Base-by-base conservation (phyloP, 2,797 vertebrate species). In the Orestias chungarensis region DNA sequence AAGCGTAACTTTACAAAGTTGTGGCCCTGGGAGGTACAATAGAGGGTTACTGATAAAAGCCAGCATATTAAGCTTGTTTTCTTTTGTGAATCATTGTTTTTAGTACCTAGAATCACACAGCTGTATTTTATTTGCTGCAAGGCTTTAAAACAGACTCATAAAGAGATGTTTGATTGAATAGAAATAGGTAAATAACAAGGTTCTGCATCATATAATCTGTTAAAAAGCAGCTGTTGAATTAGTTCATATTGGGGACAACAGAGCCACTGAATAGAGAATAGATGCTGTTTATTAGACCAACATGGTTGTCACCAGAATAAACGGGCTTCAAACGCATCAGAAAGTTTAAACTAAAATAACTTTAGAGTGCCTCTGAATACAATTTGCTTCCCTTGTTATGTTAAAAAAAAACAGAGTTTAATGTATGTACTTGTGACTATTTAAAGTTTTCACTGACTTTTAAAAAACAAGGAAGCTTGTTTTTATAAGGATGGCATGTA, bases 1-100 rank as follows among this genome's bases (percentile, higher is more conserved):
- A 65, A 81, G 72, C 71, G 69, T 70, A 62, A 74, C 78, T 84
- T 80, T 33, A 74, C 79, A 86, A 84, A 79, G 73, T 65, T 57
- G 75, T 42, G 69, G 73, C 33, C 72, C 64, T 52, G 74, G 68
- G 74, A 31, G 83, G 76, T 69, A 78, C 79, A 73, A 61, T 69
- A 43, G 54, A 35, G 69, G 71, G 69, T 64, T 72, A 78, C 66
- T 47, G 66, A 68, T 57, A 70, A 71, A 71, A 59, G 64, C 68
- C 6, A 64, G 4, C 3, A 3, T 46, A 65, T 73, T 68, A 12
- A 61, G 54, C 35, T 61, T 54, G 33, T 73, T 79, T 59, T 57
- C 5, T 61, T 55, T 9, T 61, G 50, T 77, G 76, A 81, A 38
- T 76, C 70, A 64, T 42, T n/a, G 15, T 11, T 42, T 81, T 79